Base-by-base conservation (phyloP, 2,113 vertebrate species). In the Caranx melampygus region DNA sequence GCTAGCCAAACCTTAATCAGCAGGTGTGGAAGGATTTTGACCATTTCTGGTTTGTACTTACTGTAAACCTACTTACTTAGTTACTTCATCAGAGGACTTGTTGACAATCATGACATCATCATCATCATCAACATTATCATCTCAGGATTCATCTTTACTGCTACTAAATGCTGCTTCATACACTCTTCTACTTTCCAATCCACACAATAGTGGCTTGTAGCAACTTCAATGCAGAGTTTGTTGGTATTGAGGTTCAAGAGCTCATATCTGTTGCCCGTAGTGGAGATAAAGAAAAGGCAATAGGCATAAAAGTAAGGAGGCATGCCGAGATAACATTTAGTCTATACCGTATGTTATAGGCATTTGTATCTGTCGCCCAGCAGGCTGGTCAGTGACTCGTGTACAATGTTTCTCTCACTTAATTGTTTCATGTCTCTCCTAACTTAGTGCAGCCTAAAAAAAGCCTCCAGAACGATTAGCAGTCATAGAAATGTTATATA, bases 241-340 rank as follows among this genome's bases (percentile, higher is more conserved):
- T 72, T 51, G 20, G 26, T 51, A 40, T 45, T 61, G 5, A 62
- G 37, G 31, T 33, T 61, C 7, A 45, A 52, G 15, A 72, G 67
- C 31, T 26, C 18, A 44, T 71, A 55, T 67, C 16, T 49, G 52
- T 55, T 78, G 57, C 72, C 75, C 33, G 33, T 40, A 44, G 57
- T 42, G 57, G 0, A 0, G 57, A 67, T 67, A 55, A 72, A 13
- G 55, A 31, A 57, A 78, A 31, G 73, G 18, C 42, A 73, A 37
- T 47, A 75, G n/a, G 54, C 37, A 40, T 75, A 47, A 75, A 75
- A 54, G 52, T 75, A 65, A 71, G 31, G 54, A 75, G 44, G 76
- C 42, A 75, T 65, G 60, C 66, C 55, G 66, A 76, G 66, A 66
- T 72, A 76, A 57, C 31, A 51, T 66, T 76, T 57, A 54, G 33